Evolutionary conservation across 2,113 vertebrate genomes (phyloP), one percentile per base, ranked within the genome.

Genomic region (Rhabdornis inornatus): DNA sequence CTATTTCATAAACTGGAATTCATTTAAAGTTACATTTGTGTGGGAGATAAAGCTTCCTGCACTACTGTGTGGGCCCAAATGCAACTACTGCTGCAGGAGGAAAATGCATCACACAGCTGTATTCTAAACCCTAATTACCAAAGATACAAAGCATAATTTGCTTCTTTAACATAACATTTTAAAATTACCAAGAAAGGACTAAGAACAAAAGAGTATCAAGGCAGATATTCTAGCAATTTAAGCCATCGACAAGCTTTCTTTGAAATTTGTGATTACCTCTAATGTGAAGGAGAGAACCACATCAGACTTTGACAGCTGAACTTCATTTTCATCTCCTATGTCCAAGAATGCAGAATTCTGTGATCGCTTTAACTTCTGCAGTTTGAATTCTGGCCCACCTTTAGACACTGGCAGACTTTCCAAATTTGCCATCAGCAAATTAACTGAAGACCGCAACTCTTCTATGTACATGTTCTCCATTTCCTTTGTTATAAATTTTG

Each of bases 401-500:
- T 99, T 99, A 31, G 99, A 99, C 81, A 99, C 99, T 6, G 99
- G 99, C 79, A 99, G 99, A 95, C 99, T 99, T 97, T 99, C 99
- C 97, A 99, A 97, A 97, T 99, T 99, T 49, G 99, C 99, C 99
- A 99, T 99, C 39, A 99, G 97, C 85, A 99, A 97, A 97, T 99
- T 99, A 93, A 99, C 98, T 0, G 99, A 99, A 15, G 99, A 99
- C 15, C 98, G 97, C 87, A 99, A 77, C 97, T 99, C 99, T 97
- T 99, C 99, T 83, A 99, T 98, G 44, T 98, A 99, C 97, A 99
- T 98, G 37, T 28, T 97, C 95, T 99, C 99, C 99, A 99, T 99
- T 96, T 99, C 99, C 71, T 98, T 98, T 17, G 99, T 96, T 84
- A 98, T 53, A 28, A 99, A 99, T 96, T 96, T 97, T 3, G 99